Percentiles rank a stretch among this genome's conserved stretches.
These are phyloP conservation scores for Cnemophilus loriae DNA, from an alignment of 2,113 vertebrate genomes.

Conservation along the genomic window DNA sequence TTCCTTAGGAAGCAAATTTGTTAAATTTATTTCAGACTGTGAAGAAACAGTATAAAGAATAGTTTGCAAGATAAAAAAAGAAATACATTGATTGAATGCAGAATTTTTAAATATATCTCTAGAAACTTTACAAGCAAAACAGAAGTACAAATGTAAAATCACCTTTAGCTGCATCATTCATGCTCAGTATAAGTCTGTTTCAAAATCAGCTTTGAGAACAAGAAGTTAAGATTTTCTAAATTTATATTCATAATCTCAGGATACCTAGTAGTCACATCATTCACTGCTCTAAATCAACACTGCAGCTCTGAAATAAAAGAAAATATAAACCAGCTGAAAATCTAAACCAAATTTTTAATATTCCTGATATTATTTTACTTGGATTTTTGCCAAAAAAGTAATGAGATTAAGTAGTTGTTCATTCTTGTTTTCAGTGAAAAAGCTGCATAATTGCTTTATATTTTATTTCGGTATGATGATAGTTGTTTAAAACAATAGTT, in stretches of 20 bases:
- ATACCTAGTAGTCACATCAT: background rate
- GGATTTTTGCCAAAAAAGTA: background rate
- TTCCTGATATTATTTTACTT: background rate
- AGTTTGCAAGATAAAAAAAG: background rate
- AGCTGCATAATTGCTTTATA: background rate
- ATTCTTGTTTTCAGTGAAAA: background rate
- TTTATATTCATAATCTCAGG: background rate
- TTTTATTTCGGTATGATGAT: background rate
- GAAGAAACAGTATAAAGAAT: slow-evolving; percentile 24
- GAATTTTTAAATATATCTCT: background rate
- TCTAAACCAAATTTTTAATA: background rate
- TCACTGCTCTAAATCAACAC: background rate
- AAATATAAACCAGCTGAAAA: background rate
- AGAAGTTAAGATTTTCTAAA: background rate
- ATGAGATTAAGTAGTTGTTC: background rate
- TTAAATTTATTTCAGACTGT: slow-evolving; percentile 24
- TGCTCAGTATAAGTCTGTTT: background rate
- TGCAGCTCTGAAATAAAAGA: background rate
- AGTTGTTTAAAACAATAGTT: background rate
- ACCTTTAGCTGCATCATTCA: slow-evolving; percentile 16
- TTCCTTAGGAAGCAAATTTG: slow-evolving; percentile 37
- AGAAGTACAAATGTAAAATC: slow-evolving; percentile 5
- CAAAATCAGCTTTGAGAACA: background rate
- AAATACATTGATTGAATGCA: background rate
- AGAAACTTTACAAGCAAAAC: background rate